phyloP scores from a whole-genome alignment of 2,113 vertebrate species.

The Amia ocellicauda region DNA sequence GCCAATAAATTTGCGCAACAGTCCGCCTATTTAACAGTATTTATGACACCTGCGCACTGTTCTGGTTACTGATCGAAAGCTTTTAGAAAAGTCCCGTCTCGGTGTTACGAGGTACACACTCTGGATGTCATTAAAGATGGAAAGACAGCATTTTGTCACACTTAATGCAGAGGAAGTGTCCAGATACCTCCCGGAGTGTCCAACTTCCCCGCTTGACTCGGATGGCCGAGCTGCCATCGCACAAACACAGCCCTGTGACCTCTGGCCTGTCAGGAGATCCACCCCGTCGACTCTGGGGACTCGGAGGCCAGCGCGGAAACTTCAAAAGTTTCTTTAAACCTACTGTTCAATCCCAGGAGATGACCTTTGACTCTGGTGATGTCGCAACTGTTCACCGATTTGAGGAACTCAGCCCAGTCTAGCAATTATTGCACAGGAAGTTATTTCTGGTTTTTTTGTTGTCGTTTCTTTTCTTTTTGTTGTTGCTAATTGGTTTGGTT shows the following conservation, averaged over 20 bases:
- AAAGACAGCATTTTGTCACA: background rate
- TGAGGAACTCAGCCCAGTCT: background rate
- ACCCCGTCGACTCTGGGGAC: slow-evolving; percentile 10
- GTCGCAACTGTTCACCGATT: slow-evolving; percentile 8
- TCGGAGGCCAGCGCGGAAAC: slow-evolving; percentile 6
- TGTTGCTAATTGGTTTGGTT: too few species aligned
- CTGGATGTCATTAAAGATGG: too few species aligned
- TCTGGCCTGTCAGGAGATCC: slow-evolving; percentile 2
- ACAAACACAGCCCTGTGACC: background rate
- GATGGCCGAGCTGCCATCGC: background rate
- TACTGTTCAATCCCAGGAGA: slow-evolving; percentile 4
- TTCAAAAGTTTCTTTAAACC: slow-evolving; percentile 9
- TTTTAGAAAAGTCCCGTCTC: background rate
- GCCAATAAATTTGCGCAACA: background rate
- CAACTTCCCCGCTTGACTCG: too few species aligned
- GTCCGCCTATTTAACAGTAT: background rate
- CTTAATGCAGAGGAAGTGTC: background rate
- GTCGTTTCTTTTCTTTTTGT: too few species aligned
- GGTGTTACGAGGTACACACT: background rate
- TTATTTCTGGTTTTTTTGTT: too few species aligned
- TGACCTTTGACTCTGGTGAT: slow-evolving; percentile 8
- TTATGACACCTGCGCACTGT: background rate
- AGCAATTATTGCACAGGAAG: too few species aligned
- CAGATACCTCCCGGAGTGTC: too few species aligned
- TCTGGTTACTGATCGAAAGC: background rate